These are phyloP conservation scores for Drosophila multiciliata DNA, from an alignment of 2,888 invertebrate species.

Conservation along the genomic window DNA sequence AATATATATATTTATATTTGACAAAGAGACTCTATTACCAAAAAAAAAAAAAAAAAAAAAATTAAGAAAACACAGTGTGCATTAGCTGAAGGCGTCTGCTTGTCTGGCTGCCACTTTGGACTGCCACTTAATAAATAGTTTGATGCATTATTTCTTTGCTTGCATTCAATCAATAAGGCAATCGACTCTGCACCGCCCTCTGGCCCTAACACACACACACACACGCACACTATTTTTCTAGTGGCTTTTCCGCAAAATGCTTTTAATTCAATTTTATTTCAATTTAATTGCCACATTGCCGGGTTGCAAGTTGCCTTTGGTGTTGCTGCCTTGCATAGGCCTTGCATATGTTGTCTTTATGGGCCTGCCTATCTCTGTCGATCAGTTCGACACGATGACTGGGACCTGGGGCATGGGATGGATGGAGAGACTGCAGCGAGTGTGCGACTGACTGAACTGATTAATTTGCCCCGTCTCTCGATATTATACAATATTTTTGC, in stretches of 20 bases:
- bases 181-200: constrained; percentile 25
- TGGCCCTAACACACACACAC: neutral
- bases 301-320: constrained; percentile 17
- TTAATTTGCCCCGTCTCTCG: constrained; percentile 34
- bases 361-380: constrained; percentile 68
- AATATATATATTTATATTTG: constrained; percentile 11
- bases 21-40: constrained; percentile 5
- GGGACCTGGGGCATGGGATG: constrained; percentile 36
- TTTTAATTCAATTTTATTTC: constrained; percentile 80
- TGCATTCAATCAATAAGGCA: constrained; percentile 71
- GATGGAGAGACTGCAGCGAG: constrained; percentile 30
- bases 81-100: constrained; percentile 62
- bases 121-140: constrained; percentile 75
- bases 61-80: constrained; percentile 32
- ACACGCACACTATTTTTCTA: constrained; percentile 36
- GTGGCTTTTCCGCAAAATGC: constrained; percentile 77
- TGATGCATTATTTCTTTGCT: constrained; percentile 68
- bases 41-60: neutral
- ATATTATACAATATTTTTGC: constrained; percentile 77
- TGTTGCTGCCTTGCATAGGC: constrained; percentile 19
- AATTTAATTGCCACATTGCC: constrained; percentile 79
- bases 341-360: constrained; percentile 53
- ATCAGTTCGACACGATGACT: constrained; percentile 61
- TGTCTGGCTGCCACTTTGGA: constrained; percentile 68
- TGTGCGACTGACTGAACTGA: constrained; percentile 34